Percentiles rank a stretch among this genome's conserved stretches.
Evolutionary conservation across 1,140 invertebrate species (phyloP).

Genomic region (Druon quercuslanigerum): DNA sequence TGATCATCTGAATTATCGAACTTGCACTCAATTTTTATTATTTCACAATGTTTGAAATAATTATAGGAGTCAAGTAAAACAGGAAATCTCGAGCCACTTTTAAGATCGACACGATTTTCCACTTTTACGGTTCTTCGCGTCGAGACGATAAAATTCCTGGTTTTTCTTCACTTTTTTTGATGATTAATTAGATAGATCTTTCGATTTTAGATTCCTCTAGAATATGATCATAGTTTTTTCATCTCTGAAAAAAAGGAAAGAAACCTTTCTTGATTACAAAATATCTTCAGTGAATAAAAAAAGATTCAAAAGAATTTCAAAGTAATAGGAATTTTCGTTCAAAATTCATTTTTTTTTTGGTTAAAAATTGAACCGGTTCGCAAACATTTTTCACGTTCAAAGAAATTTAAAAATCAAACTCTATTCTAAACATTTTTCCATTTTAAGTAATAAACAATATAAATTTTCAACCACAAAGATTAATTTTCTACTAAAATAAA

Average conservation of each 20-base stretch:
- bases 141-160: neutral
- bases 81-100: constrained; percentile 47
- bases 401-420: too few species aligned
- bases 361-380: too few species aligned
- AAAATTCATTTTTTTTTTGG: too few species aligned
- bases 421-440: too few species aligned
- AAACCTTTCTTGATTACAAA: neutral
- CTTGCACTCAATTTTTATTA: neutral
- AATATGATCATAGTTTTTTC: neutral
- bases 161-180: neutral
- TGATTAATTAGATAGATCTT: neutral
- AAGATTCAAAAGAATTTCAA: too few species aligned
- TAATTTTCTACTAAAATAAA: too few species aligned
- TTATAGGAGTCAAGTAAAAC: neutral
- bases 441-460: too few species aligned
- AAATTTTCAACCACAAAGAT: too few species aligned
- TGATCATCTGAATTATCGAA: neutral
- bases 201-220: neutral
- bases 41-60: neutral
- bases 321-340: too few species aligned
- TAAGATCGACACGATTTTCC: constrained; percentile 26
- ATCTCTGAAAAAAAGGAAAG: neutral
- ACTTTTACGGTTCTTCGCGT: neutral
- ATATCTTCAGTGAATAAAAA: too few species aligned
- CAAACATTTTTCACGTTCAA: too few species aligned